phyloP scores from a whole-genome alignment of 1,140 invertebrate genomes.

The Heliconius hewitsoni region DNA sequence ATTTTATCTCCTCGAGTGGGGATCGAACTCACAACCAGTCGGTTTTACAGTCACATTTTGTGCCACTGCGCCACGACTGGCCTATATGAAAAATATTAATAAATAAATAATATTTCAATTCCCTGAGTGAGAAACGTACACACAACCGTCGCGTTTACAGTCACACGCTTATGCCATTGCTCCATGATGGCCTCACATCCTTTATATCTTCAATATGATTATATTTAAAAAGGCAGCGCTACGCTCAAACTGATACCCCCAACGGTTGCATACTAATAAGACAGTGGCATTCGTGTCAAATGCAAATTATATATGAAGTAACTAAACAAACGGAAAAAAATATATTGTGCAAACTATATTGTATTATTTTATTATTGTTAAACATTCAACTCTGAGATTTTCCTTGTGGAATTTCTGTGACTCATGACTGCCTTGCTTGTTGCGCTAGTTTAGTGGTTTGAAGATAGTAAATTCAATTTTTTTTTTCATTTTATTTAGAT shows the following conservation, averaged over 20 bases:
- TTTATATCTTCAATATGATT: background rate
- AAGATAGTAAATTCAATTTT: background rate
- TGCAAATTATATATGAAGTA: slow-evolving; percentile 5
- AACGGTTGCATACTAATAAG: slow-evolving; percentile 16
- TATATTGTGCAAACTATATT: background rate
- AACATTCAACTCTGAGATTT: background rate
- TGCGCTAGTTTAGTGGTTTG: background rate
- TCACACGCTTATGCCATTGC: background rate
- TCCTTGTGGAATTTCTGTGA: background rate
- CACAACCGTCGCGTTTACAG: background rate
- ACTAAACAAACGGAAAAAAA: slow-evolving; percentile 18
- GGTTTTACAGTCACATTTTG: no score
- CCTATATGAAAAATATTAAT: background rate
- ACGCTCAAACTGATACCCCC: slow-evolving; percentile 4
- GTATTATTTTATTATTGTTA: background rate
- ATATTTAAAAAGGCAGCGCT: background rate
- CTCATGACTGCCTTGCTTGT: background rate
- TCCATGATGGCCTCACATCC: background rate
- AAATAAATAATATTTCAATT: background rate
- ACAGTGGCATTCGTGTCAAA: slow-evolving; percentile 3
- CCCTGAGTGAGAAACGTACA: background rate
- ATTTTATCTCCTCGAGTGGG: no score
- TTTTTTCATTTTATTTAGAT: background rate
- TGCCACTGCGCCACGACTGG: no score
- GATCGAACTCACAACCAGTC: no score